Base-by-base conservation (phyloP, 2,888 invertebrate species). In the Athrips mouffetella region DNA sequence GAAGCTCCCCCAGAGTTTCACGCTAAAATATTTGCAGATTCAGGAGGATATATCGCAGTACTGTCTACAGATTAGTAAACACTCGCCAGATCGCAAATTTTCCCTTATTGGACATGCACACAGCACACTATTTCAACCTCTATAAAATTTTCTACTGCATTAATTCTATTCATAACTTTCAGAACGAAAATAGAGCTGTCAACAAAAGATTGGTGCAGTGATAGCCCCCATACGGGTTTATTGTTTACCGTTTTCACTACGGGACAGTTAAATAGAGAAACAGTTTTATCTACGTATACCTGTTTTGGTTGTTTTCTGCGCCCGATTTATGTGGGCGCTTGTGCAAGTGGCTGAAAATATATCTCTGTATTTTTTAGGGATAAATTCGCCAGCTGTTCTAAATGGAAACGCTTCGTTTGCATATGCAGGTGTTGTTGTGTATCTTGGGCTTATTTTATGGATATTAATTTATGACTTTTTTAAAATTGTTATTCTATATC, bases 171-270 rank as follows among this genome's bases (percentile, higher is more conserved):
- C 27, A 27, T n/a, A 21, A 21, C 20, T 21, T n/a, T 18, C 44
- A 37, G 37, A n/a, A 4, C 20, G 18, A 20, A n/a, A 16, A 35
- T 10, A 18, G 35, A 5, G 18, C 21, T 37, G 37, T 37, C 37
- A 37, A 37, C 37, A 16, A 13, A 33, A 21, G 37, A 37, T 37
- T 21, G 21, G 37, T 37, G 20, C 21, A 37, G 6, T 18, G 37
- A 37, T 37, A 37, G 21, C 37, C 18, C 20, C n/a, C 37, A 37
- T 37, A 21, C 37, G 37, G 37, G 37, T 11, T 37, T 18, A 37
- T 37, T 37, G 37, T 37, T 37, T 37, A 37, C 37, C 37, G 37
- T 20, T 21, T 37, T 37, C 37, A 37, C 37, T 21, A n/a, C 35
- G 20, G 21, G 33, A 33, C 33, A 33, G 16, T 21, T 37, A 37